Base-by-base conservation (phyloP, 2,888 invertebrate genomes). In the Orthonychiurus folsomi region DNA sequence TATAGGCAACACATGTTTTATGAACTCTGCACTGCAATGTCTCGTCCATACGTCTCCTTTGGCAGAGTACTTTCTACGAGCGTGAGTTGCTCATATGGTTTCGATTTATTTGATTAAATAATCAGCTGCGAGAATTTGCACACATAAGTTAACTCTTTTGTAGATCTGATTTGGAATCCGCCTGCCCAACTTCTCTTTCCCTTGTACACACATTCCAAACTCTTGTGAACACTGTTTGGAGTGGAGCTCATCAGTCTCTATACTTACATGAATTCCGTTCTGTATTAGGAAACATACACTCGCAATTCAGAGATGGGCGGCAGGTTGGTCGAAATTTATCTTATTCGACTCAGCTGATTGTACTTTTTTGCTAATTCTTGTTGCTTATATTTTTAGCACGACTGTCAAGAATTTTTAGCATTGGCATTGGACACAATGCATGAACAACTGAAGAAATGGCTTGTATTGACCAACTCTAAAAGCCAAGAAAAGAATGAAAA, bases 331-430 rank as follows among this genome's bases (percentile, higher is more conserved):
- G n/a, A n/a, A n/a, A n/a, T n/a, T n/a, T n/a, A n/a, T n/a, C n/a
- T n/a, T n/a, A n/a, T n/a, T n/a, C n/a, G n/a, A n/a, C n/a, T n/a
- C n/a, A n/a, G n/a, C n/a, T n/a, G n/a, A n/a, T n/a, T n/a, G n/a
- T n/a, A n/a, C n/a, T n/a, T n/a, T n/a, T n/a, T n/a, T n/a, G n/a
- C n/a, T n/a, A n/a, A n/a, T n/a, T n/a, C n/a, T n/a, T n/a, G n/a
- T n/a, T n/a, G n/a, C 20, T 57, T 61, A n/a, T 68, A 59, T 62
- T 76, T 76, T 21, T 75, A 84, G 83, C 84, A 85, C 73, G 85
- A 85, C 74, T 84, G 84, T 75, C 84, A 84, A 76, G 85, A 85
- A 75, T 84, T 85, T 74, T 78, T 85, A 63, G 83, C 84, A 3
- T 76, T 84, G 23, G 74, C 84, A 50, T 74, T 85, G 68, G 84